Conservation (phyloP, 2,113 vertebrate genomes). For the Marcusenius ussheri region DNA sequence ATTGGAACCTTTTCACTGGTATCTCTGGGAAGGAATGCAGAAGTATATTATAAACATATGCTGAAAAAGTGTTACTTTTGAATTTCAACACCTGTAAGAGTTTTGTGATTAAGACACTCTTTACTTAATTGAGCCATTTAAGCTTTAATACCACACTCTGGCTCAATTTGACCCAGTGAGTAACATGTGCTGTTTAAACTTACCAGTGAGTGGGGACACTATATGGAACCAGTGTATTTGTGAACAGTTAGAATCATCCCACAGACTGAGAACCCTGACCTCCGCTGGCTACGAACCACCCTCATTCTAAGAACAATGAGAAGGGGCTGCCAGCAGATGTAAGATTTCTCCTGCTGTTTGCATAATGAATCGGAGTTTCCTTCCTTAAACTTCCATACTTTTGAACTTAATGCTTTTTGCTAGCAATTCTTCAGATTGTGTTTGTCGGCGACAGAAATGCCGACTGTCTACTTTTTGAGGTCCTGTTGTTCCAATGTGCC, state of each 20-base stretch:
- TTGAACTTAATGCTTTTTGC: not conserved
- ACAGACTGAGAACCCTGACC: constrained; percentile 25
- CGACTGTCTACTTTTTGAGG: not conserved
- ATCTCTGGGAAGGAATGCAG: not conserved
- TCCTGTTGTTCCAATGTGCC: not conserved
- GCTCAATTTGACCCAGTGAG: not conserved
- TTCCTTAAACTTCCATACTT: constrained; percentile 31
- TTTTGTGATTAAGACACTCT: not conserved
- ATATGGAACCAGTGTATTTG: not conserved
- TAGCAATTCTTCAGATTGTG: not conserved
- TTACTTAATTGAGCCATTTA: not conserved
- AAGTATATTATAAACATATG: not conserved
- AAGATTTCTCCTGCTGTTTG: constrained; percentile 23
- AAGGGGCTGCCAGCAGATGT: constrained; percentile 46
- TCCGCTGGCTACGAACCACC: constrained; percentile 32
- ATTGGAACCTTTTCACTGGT: not conserved
- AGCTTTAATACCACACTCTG: not conserved
- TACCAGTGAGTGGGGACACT: not conserved
- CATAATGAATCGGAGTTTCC: constrained; percentile 46
- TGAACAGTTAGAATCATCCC: not conserved
- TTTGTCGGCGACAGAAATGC: not conserved
- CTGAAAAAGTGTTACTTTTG: not conserved
- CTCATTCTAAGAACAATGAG: constrained; percentile 48
- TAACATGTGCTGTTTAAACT: not conserved
- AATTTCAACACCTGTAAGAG: not conserved